These are phyloP conservation scores for Anseranas semipalmata DNA, from an alignment of 2,113 vertebrate species.

Conservation along the genomic window DNA sequence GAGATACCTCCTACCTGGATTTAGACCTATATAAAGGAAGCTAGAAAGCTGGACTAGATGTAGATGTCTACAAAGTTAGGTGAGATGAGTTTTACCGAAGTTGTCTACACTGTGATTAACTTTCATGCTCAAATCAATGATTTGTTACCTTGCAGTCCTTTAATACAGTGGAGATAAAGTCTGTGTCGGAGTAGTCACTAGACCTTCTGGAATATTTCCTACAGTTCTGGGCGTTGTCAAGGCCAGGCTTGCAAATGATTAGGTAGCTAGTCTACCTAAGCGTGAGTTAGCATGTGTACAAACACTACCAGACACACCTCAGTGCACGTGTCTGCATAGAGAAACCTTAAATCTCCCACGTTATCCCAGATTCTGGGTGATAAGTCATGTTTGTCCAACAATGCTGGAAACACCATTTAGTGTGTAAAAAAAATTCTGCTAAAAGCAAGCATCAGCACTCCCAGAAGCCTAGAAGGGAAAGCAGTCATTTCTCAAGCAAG, in stretches of 20 bases:
- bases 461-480: not conserved
- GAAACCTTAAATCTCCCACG: not conserved
- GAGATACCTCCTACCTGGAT: not conserved
- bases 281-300: not conserved
- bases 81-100: not conserved
- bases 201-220: not conserved
- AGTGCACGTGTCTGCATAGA: accelerated
- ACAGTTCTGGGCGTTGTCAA: not conserved
- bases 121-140: not conserved
- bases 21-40: not conserved
- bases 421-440: not conserved
- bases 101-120: not conserved
- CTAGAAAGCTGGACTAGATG: not conserved
- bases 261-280: not conserved
- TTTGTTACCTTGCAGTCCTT: not conserved
- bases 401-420: not conserved
- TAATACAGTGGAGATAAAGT: not conserved
- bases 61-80: not conserved
- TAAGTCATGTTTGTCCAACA: not conserved
- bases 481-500: not conserved
- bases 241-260: not conserved
- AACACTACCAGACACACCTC: accelerated
- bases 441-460: not conserved
- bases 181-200: not conserved
- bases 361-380: not conserved